Evolutionary conservation across 2,113 vertebrate genomes (phyloP), one percentile per base, ranked within the genome.

Genomic region (Petaurus breviceps): DNA sequence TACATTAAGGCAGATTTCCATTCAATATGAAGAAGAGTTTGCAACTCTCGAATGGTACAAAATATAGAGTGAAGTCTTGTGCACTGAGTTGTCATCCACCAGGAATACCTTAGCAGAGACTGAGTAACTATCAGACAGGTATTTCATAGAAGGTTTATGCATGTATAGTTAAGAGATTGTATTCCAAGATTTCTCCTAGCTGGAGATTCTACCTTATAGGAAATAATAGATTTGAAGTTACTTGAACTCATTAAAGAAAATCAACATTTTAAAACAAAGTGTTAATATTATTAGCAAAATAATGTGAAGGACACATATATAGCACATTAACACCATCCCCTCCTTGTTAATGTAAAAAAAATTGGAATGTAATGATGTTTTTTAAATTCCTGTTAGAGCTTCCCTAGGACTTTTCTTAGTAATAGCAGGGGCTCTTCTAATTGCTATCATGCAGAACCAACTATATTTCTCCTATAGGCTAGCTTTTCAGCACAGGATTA

Each of bases 401-500:
- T 95, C 23, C 28, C 28, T 54, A 10, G 3, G 28, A 84, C 68
- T 96, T 10, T 23, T 54, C 89, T 93, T 54, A 31, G 43, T 53
- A 92, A 47, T 49, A 90, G 50, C 91, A 1, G 90, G 19, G 7
- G 43, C 53, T 31, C 91, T 90, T 84, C 7, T 50, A 31, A 93
- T 51, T 54, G 3, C 55, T 96, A 49, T 24, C 24, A 6, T 49
- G 28, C 7, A 43, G 22, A 90, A 84, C 54, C 50, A 94, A 90
- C 91, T 91, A 23, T n/a, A 90, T 50, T 46, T 24, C 92, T 92
- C 53, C 7, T 43, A 22, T 92, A 51, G 55, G 3, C 9, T 77
- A 93, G 43, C 46, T 26, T 68, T 53, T 31, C 50, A 94, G 50
- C 31, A 96, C 47, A 49, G 90, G 23, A 95, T 12, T 94, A n/a